These are phyloP conservation scores for Prionailurus viverrinus DNA, from an alignment of 2,113 vertebrate genomes.

Conservation along the genomic window DNA sequence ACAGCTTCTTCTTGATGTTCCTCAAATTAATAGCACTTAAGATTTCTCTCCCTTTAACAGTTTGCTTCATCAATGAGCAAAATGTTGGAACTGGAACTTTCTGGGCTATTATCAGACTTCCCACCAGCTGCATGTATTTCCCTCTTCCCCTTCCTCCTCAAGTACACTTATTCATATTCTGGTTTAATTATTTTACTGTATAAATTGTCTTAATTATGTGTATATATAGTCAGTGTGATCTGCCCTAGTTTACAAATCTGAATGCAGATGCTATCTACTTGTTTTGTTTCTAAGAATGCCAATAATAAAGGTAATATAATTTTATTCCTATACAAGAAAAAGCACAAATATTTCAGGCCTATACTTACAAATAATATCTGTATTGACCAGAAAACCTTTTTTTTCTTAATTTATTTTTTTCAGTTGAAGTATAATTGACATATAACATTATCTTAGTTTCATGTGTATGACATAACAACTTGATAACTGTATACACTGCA, in stretches of 20 bases:
- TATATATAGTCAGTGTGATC: neutral
- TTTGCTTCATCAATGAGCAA: neutral
- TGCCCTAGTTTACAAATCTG: slow-evolving; percentile 27
- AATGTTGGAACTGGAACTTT: neutral
- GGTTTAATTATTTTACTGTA: slow-evolving; percentile 18
- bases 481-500: neutral
- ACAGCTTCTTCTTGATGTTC: neutral
- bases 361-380: neutral
- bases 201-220: neutral
- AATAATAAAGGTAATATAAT: neutral
- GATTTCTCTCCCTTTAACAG: neutral
- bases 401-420: neutral
- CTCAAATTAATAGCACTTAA: slow-evolving; percentile 48
- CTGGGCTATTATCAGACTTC: neutral
- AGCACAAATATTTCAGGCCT: slow-evolving; percentile 12
- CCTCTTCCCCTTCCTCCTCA: neutral
- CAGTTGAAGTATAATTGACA: neutral
- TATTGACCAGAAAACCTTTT: slow-evolving; percentile 2
- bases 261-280: neutral
- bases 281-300: slow-evolving; percentile 4
- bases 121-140: neutral
- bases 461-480: neutral
- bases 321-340: slow-evolving; percentile 39
- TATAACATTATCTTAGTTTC: neutral
- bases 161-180: slow-evolving; percentile 13